A percentile compares a stretch with the other conserved stretches of the same genome.
Evolutionary conservation across 2,888 invertebrate species (phyloP).

Genomic region (Baronia brevicornis): DNA sequence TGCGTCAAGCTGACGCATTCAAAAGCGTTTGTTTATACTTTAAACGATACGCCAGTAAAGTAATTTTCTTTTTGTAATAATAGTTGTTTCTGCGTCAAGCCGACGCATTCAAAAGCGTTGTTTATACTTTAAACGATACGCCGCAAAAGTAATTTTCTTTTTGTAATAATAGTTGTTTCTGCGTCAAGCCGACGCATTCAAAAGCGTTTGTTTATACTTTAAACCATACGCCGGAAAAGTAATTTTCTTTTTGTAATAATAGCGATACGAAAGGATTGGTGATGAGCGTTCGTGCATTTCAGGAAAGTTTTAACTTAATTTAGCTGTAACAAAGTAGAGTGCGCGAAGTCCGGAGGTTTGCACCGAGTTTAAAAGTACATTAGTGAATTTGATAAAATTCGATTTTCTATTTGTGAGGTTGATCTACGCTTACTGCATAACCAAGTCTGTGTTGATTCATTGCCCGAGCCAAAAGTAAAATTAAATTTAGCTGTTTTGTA

Average conservation of each 20-base stretch:
- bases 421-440: slow-evolving; percentile 18
- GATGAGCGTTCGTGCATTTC: slow-evolving; percentile 22
- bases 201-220: slow-evolving; percentile 65
- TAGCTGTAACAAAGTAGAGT: slow-evolving; percentile 43
- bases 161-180: too few relatives aligned
- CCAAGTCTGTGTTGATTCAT: slow-evolving; percentile 2
- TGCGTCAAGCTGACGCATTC: too few relatives aligned
- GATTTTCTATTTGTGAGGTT: slow-evolving; percentile 18
- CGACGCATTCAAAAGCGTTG: too few relatives aligned
- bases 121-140: slow-evolving; percentile 55
- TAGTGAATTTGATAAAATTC: slow-evolving; percentile 27
- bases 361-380: slow-evolving; percentile 44
- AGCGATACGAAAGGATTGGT: slow-evolving; percentile 26
- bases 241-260: slow-evolving; percentile 46
- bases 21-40: slow-evolving; percentile 64
- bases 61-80: slow-evolving; percentile 46
- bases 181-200: too few relatives aligned
- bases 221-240: slow-evolving; percentile 43
- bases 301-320: slow-evolving; percentile 47
- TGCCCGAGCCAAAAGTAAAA: too few relatives aligned
- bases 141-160: slow-evolving; percentile 30
- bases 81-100: too few relatives aligned
- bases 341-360: slow-evolving; percentile 37
- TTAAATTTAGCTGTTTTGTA: too few relatives aligned
- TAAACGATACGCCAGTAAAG: slow-evolving; percentile 44